These are phyloP conservation scores for Pelodiscus sinensis DNA, from an alignment of 2,113 vertebrate species.

Conservation along the genomic window DNA sequence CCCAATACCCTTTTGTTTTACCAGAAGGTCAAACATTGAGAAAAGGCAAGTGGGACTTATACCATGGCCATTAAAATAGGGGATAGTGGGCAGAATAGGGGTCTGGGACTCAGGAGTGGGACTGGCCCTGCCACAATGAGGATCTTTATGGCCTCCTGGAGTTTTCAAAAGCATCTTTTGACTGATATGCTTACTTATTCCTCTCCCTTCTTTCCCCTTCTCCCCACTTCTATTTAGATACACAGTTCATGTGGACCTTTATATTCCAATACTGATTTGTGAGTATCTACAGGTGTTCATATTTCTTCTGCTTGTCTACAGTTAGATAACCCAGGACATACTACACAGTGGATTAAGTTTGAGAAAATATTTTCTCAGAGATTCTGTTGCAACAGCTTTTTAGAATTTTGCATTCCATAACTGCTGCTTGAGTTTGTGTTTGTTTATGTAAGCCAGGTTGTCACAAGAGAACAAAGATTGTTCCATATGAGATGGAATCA, in stretches of 20 bases:
- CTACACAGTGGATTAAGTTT: background rate
- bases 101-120: no score
- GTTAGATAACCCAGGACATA: background rate
- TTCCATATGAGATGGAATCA: background rate
- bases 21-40: no score
- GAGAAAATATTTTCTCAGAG: background rate
- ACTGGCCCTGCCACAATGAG: no score
- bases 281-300: background rate
- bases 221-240: background rate
- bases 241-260: background rate
- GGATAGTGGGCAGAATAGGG: no score
- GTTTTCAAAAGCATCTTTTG: background rate
- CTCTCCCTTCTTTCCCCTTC: no score
- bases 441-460: background rate
- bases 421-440: background rate
- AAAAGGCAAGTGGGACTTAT: no score
- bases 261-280: background rate
- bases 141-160: background rate
- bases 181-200: background rate
- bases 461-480: background rate
- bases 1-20: no score
- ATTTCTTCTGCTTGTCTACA: background rate
- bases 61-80: no score
- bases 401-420: background rate
- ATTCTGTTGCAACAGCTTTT: background rate